Evolutionary conservation across 2,888 invertebrate genomes (phyloP).

Genomic region (Andrena haemorrhoa): DNA sequence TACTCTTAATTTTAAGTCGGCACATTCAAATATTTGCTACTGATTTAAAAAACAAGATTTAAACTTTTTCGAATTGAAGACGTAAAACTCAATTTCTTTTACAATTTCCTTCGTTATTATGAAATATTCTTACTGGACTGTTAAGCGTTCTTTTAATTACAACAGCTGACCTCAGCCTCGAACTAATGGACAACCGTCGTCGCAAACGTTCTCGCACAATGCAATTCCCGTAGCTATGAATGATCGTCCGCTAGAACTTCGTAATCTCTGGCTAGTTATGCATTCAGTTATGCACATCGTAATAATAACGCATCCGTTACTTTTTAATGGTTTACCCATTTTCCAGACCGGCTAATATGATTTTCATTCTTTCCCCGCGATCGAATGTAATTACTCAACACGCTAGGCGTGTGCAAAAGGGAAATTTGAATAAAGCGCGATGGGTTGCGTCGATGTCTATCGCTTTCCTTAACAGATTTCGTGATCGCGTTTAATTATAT

Average conservation of each 20-base stretch:
- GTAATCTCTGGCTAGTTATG: constrained; percentile 12
- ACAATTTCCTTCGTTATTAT: background rate
- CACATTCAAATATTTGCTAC: no score
- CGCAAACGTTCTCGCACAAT: constrained; percentile 30
- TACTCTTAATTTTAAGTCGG: no score
- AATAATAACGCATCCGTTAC: constrained; percentile 14
- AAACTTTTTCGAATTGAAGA: background rate
- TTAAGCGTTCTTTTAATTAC: constrained; percentile 37
- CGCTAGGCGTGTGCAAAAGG: background rate
- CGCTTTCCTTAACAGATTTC: background rate
- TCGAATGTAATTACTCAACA: background rate
- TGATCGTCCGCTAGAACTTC: constrained; percentile 8
- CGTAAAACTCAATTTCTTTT: background rate
- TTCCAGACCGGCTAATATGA: background rate
- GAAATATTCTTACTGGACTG: background rate
- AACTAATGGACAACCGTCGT: constrained; percentile 16
- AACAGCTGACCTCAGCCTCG: constrained; percentile 26
- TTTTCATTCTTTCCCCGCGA: background rate
- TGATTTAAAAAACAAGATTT: no score
- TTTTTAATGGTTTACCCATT: constrained; percentile 18
- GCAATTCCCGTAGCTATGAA: constrained; percentile 34
- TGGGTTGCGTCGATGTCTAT: background rate
- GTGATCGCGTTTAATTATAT: constrained; percentile 1
- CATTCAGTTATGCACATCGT: constrained; percentile 5
- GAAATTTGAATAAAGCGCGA: constrained; percentile 3